Evolutionary conservation across 2,888 invertebrate genomes (phyloP).

Genomic region (Anaspis maculata): DNA sequence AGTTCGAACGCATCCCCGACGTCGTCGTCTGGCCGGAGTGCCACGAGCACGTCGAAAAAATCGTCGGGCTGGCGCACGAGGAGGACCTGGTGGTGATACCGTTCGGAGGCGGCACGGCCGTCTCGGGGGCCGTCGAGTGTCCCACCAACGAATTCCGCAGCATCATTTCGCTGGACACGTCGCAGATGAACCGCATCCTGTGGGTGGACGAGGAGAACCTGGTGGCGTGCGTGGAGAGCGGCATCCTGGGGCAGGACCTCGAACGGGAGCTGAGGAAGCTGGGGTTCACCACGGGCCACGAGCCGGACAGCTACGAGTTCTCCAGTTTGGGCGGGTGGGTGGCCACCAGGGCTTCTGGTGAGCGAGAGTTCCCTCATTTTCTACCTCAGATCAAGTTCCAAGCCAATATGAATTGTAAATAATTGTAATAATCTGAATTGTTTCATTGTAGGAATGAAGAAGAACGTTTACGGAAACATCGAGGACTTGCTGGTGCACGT

Average conservation of each 20-base stretch:
- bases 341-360: slow-evolving; percentile 14
- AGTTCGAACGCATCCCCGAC: slow-evolving; percentile 82
- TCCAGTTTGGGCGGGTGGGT: slow-evolving; percentile 93
- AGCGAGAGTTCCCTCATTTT: no score
- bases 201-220: slow-evolving; percentile 87
- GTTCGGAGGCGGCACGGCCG: slow-evolving; percentile 53
- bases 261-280: slow-evolving; percentile 71
- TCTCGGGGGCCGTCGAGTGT: slow-evolving; percentile 54
- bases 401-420: no score
- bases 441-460: no score
- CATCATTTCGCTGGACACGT: slow-evolving; percentile 86
- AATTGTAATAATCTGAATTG: slow-evolving; percentile 48
- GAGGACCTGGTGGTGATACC: slow-evolving; percentile 80
- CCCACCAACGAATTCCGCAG: slow-evolving; percentile 68
- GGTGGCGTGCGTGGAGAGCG: slow-evolving; percentile 76
- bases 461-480: slow-evolving; percentile 96
- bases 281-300: slow-evolving; percentile 89
- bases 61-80: slow-evolving; percentile 68
- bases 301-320: slow-evolving; percentile 98
- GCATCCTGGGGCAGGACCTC: slow-evolving; percentile 90
- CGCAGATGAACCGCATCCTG: slow-evolving; percentile 90
- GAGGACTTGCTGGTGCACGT: slow-evolving; percentile 90
- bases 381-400: no score
- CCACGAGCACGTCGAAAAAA: slow-evolving; percentile 75
- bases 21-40: slow-evolving; percentile 85